Evolutionary conservation across 2,797 vertebrate species (phyloP), one percentile per base, ranked within the genome.

Genomic region (Enteromius mattozi): DNA sequence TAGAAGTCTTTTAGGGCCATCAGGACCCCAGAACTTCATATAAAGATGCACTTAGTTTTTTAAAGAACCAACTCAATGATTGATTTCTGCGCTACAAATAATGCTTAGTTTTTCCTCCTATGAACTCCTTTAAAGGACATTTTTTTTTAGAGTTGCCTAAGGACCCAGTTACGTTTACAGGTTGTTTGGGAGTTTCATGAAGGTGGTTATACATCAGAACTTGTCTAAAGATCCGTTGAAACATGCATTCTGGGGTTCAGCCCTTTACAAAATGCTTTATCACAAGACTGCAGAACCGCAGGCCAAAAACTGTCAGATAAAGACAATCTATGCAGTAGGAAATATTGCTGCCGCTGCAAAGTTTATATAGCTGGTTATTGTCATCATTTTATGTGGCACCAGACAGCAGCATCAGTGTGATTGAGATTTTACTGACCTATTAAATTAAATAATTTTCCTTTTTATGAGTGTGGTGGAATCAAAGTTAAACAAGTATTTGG

Each of bases 251-350:
- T 27, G 35, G 45, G 68, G 63, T 78, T 78, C 27, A 83, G 47
- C 82, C 74, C 7, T 83, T 77, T 33, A 77, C 74, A 45, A 70
- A 83, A 78, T 47, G 65, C 35, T 69, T 76, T 78, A 78, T 78
- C 47, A 42, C 35, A 69, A 37, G 68, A 56, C 65, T 27, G 47
- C 33, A 54, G 33, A 80, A 70, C 82, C 37, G 19, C 49, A 45
- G 74, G 74, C 72, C 74, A 69, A 70, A 78, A 70, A 35, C 24
- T 33, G 74, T 45, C 63, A 69, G 82, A 83, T 78, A 77, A 83
- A 40, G 63, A 77, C 82, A 59, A 56, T 75, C 71, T 51, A 17
- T 45, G 9, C 27, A 12, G 49, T 17, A 24, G 49, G 68, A 83
- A 59, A 70, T 77, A 83, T 69, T n/a, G 49, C 74, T 78, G 65